Base-by-base conservation (phyloP, 2,797 vertebrate genomes). In the Rhinatrema bivittatum region DNA sequence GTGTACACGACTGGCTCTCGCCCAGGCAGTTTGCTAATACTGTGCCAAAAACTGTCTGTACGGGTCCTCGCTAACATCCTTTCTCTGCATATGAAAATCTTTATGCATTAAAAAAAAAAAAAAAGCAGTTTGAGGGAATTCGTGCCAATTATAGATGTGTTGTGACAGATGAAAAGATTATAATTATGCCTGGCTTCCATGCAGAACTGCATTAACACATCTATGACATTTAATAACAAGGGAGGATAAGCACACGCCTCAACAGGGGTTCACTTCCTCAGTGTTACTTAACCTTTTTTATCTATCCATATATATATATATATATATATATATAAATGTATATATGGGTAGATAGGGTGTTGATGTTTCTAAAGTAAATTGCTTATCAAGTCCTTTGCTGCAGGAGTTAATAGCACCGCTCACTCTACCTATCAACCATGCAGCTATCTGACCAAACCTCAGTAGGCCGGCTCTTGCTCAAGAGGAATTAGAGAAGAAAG, bases 111-210 rank as follows among this genome's bases (percentile, higher is more conserved):
- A 27, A 72, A 68, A 60, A 58, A 50, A 41, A 46, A 44, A 27
- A 72, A 68, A 60, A 58, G 28, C 9, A 56, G 16, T 40, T 67
- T 68, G 52, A 55, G 34, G 42, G 34, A 59, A 70, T 57, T 65
- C 56, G 62, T 74, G 66, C 40, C 66, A 71, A 65, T 74, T 67
- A 73, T 24, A 70, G 48, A 57, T 41, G 22, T 68, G 53, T 69
- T 77, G 51, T 56, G 62, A 74, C 69, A 73, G 60, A 72, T 65
- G 39, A 72, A 74, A 75, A 72, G 46, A 74, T 70, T 64, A 47
- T 72, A 72, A 69, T 72, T 75, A 64, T 45, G 39, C 28, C 43
- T 62, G 61, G 52, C 68, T 74, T 70, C 51, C 53, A 56, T 41
- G 35, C 34, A 65, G 62, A 62, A 65, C 32, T 53, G 53, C 14